phyloP scores from a whole-genome alignment of 2,888 invertebrate species.

The Drosophila rellima region DNA sequence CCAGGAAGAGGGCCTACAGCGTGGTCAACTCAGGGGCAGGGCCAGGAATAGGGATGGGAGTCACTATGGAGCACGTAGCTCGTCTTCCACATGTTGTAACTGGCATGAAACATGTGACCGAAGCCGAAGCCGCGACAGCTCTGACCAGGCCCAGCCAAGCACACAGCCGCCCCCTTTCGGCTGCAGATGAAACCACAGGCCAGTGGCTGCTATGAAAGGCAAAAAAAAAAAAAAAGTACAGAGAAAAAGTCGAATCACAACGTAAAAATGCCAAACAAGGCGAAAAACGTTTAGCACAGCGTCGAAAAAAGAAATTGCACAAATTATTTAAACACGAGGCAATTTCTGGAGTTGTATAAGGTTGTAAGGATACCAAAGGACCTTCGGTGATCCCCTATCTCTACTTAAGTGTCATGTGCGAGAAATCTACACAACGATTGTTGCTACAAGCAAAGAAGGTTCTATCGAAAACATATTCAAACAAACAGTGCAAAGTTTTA shows the following conservation, averaged over 20 bases:
- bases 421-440: not conserved
- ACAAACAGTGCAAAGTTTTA: not conserved
- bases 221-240: constrained; percentile 8
- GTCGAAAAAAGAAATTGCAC: constrained; percentile 42
- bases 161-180: constrained; percentile 67
- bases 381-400: not conserved
- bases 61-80: constrained; percentile 8
- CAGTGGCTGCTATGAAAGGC: constrained; percentile 35
- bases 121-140: constrained; percentile 58
- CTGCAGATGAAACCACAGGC: constrained; percentile 77
- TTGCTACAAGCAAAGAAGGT: not conserved
- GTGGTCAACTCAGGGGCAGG: constrained; percentile 2
- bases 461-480: not conserved
- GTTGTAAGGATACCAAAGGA: constrained; percentile 11
- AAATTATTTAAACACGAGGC: constrained; percentile 73
- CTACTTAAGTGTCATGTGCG: not conserved
- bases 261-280: constrained; percentile 49
- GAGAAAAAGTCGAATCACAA: constrained; percentile 17
- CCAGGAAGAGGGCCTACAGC: constrained; percentile 10
- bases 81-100: constrained; percentile 52
- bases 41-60: not conserved
- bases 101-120: constrained; percentile 80
- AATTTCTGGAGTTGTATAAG: constrained; percentile 48
- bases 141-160: constrained; percentile 29
- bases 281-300: constrained; percentile 55